phyloP scores from a whole-genome alignment of 2,113 vertebrate genomes.

The Odocoileus hemionus region DNA sequence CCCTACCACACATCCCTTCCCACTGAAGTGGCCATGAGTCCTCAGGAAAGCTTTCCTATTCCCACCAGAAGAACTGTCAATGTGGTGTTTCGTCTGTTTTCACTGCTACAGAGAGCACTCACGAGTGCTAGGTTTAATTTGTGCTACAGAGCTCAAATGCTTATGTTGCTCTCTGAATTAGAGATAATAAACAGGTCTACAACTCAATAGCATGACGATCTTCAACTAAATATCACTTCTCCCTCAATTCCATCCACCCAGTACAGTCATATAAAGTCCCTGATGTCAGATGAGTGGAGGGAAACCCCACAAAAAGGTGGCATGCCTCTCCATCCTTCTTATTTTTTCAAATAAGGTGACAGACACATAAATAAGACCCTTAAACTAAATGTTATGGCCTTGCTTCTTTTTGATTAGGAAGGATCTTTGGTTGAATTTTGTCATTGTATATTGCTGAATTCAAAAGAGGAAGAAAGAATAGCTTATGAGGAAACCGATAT shows the following conservation, averaged over 20 bases:
- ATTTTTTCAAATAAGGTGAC: not conserved
- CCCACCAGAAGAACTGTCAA: not conserved
- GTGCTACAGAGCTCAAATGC: not conserved
- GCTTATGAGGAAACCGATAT: not conserved
- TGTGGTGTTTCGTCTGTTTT: not conserved
- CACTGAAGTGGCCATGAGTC: not conserved
- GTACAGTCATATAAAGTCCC: not conserved
- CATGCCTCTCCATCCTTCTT: not conserved
- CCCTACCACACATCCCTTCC: not conserved
- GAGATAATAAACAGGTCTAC: not conserved
- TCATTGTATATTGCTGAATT: not conserved
- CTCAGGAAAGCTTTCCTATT: not conserved
- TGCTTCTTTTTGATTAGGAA: not conserved
- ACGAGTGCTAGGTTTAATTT: not conserved
- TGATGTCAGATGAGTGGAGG: not conserved
- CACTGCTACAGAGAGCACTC: not conserved
- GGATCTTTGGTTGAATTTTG: not conserved
- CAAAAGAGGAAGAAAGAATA: not conserved
- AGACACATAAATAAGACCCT: not conserved
- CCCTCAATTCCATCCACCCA: not conserved
- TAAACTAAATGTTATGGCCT: not conserved
- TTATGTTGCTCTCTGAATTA: not conserved
- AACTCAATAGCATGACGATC: not conserved
- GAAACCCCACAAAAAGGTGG: not conserved
- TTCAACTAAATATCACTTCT: not conserved